These are phyloP conservation scores for Schizopygopsis pylzovi DNA, from an alignment of 2,797 vertebrate species.

Conservation along the genomic window DNA sequence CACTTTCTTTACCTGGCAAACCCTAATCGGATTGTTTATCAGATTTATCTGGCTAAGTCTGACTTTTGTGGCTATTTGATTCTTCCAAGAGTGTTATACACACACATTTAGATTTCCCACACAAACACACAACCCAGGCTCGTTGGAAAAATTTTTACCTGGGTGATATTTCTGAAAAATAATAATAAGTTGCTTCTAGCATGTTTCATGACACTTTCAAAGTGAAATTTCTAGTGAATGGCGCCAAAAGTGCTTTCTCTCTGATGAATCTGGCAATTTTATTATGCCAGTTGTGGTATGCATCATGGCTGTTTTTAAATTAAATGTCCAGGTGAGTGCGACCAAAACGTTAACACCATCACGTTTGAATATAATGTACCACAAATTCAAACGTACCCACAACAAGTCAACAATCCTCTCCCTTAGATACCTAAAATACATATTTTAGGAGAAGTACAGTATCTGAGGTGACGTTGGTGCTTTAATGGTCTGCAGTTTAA, in stretches of 20 bases:
- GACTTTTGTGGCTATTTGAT: too few species aligned
- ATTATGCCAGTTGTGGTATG: too few species aligned
- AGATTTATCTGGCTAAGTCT: not conserved
- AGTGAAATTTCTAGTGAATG: not conserved
- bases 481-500: not conserved
- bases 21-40: not conserved
- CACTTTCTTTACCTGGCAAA: not conserved
- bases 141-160: too few species aligned
- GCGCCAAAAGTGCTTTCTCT: too few species aligned
- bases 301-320: too few species aligned
- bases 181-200: not conserved
- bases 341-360: too few species aligned
- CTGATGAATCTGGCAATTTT: too few species aligned
- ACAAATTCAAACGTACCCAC: not conserved
- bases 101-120: not conserved
- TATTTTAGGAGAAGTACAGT: not conserved
- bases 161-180: not conserved
- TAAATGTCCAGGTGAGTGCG: too few species aligned
- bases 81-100: slow-evolving; percentile 4
- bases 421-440: not conserved
- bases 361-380: too few species aligned
- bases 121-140: not conserved
- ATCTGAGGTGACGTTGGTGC: not conserved
- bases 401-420: not conserved
- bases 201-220: not conserved